Evolutionary conservation across 2,113 vertebrate genomes (phyloP), one percentile per base, ranked within the genome.

Genomic region (Gyps fulvus): DNA sequence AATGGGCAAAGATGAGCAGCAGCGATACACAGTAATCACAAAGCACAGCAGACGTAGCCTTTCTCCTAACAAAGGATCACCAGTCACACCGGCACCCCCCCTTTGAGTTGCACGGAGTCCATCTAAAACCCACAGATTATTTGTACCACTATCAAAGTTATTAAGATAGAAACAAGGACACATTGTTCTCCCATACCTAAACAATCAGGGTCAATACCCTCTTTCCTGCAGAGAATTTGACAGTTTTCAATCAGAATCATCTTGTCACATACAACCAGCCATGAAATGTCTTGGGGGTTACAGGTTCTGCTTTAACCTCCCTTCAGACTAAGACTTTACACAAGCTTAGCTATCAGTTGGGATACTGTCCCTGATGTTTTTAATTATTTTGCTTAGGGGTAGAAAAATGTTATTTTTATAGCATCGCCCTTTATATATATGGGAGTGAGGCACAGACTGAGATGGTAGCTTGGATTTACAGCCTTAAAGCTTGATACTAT

Each of bases 81-180:
- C 6, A 2, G 14, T 83, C 16, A 4, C 27, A 79, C 10, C 0
- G 1, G 40, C 52, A 81, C 11, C 34, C 26, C 47, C 10, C 0
- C 21, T 69, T 54, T 36, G 25, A 49, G 18, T 1, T 0, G 45
- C 32, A 38, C 1, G 2, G n/a, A 54, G n/a, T 34, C 36, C 59
- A 36, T 5, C 10, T 55, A 67, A 94, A 83, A n/a, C 17, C n/a
- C 27, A 34, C 19, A 66, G 16, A 52, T 66, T 61, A 83, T 49
- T 7, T 65, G 38, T 42, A 83, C 20, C 47, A 11, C 36, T 83
- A 34, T 34, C 52, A 26, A 82, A 85, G 62, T 57, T 69, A 45
- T 18, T 66, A 34, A 55, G 22, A 80, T 4, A 71, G 62, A 78
- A 94, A 90, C 27, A 49, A 80, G 57, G 62, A 31, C 21, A 23